Base-by-base conservation (phyloP, 2,888 invertebrate species). In the Hydrotaea diabolus region DNA sequence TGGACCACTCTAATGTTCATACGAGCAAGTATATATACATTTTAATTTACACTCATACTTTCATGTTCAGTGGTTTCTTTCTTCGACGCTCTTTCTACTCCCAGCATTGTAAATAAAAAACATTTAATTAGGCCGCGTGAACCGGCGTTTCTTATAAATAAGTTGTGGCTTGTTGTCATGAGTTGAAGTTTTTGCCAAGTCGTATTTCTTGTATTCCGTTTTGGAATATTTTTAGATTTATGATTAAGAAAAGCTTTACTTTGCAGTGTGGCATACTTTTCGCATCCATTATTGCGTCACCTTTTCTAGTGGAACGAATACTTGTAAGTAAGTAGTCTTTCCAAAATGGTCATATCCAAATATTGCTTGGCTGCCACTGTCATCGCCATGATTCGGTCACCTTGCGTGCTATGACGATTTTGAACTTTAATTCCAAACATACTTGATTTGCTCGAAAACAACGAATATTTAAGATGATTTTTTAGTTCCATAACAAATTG, bases 391-490 rank as follows among this genome's bases (percentile, higher is more conserved):
- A 55, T 72, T 36, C 71, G 49, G 71, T 39, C 21, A 62, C 75
- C 74, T 78, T 11, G 53, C 39, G 77, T 71, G 21, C 71, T 21
- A 64, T 55, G 72, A 43, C 77, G 49, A 75, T 72, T 80, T 64
- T 84, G 72, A 84, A 80, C 80, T 84, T 75, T 46, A 71, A 80
- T 66, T 57, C 59, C 64, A 11, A 76, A 49, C n/a, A n/a, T 77
- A 59, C 59, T 73, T 13, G 49, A 62, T 76, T 66, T 66, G 49
- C 66, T 59, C 49, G 49, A 15, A 49, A 49, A 49, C 49, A 49
- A 49, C 8, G 2, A 49, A 55, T 26, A 59, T 23, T 7, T 26
- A 26, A 59, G 26, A 26, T 43, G 73, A 69, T 57, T 77, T 73
- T 77, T 77, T 21, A 77, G 59, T 49, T 80, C 64, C 43, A 36